Evolutionary conservation across 2,888 invertebrate genomes (phyloP).

Genomic region (Ceraclea dissimilis): DNA sequence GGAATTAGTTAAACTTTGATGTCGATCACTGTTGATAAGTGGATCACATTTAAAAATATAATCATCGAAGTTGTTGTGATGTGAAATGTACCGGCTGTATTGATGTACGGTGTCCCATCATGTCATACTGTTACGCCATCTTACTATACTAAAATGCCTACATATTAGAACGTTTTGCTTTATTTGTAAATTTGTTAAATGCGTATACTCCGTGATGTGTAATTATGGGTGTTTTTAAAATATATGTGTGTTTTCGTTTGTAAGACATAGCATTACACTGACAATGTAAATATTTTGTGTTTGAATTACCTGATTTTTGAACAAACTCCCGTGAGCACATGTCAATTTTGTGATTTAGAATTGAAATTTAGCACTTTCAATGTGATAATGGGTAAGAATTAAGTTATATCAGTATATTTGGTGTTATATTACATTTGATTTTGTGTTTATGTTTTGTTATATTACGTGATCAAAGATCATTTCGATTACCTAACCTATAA

Average conservation of each 20-base stretch:
- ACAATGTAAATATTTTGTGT: too few relatives aligned
- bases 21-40: constrained; percentile 5
- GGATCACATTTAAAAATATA: background rate
- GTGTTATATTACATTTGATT: background rate
- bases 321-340: constrained; percentile 9
- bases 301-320: background rate
- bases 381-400: background rate
- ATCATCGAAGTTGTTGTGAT: background rate
- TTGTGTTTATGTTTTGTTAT: background rate
- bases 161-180: constrained; percentile 37
- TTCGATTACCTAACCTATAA: constrained; percentile 15
- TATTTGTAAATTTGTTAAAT: too few relatives aligned
- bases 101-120: background rate
- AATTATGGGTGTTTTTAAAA: too few relatives aligned
- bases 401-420: background rate
- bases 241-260: too few relatives aligned
- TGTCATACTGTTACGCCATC: constrained; percentile 50
- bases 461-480: constrained; percentile 2
- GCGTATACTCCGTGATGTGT: too few relatives aligned
- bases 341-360: constrained; percentile 8
- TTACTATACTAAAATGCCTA: constrained; percentile 45
- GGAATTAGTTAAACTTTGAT: constrained; percentile 25
- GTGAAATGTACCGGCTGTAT: constrained; percentile 15
- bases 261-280: too few relatives aligned
- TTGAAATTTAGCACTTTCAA: background rate